Evolutionary conservation across 2,888 invertebrate genomes (phyloP), one percentile per base, ranked within the genome.

Genomic region (Sclerodermus sp.): DNA sequence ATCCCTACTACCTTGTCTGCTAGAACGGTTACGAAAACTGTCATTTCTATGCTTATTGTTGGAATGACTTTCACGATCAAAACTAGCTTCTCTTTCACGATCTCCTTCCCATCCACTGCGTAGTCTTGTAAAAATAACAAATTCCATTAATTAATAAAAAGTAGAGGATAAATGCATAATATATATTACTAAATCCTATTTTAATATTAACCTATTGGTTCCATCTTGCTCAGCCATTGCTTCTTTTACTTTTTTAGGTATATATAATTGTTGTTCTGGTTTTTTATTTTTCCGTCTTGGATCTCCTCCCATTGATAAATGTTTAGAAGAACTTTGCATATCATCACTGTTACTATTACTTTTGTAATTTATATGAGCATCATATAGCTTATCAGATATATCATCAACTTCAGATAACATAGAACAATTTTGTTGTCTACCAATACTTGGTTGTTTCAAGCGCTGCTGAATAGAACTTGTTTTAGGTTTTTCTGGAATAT

Each of bases 241-340:
- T 69, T 80, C 78, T 52, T 79, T 79, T 45, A 79, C 73, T 54
- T 78, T 79, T 65, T 81, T 80, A 29, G 83, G 82, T 58, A 83
- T 79, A 66, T 83, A 84, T 42, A 82, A 70, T 55, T 75, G 77
- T 64, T 82, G 81, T 59, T 84, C 84, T n/a, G 84, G 84, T 70
- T 83, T 84, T 60, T 80, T 81, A 54, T 63, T 70, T 67, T 76
- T 80, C 55, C 66, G 76, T 45, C 71, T 69, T 2, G 65, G 47
- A 56, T 70, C 69, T 39, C 54, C 55, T 3, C n/a, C 34, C 12
- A 34, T 34, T 4, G 4, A 12, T 12, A 13, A 34, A 34, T 12
- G 3, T 12, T 67, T 72, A 32, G 66, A 64, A 23, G 55, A 52
- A 38, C 59, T 57, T 41, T 65, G 67, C 41, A 43, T 42, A 18